phyloP scores from a whole-genome alignment of 2,888 invertebrate species.

The Eupeodes luniger region DNA sequence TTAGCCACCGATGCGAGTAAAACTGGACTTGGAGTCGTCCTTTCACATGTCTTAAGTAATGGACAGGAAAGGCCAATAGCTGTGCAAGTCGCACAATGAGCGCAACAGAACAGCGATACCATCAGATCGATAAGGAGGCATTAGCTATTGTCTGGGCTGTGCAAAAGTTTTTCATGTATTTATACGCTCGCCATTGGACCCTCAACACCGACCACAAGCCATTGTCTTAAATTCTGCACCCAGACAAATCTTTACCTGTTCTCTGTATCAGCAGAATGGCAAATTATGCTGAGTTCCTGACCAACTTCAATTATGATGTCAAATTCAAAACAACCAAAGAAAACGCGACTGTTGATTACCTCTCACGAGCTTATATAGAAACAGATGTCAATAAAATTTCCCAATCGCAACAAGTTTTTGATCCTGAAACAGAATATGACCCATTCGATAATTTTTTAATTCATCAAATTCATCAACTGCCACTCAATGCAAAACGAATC shows the following conservation, averaged over 20 bases:
- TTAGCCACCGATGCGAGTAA: slow-evolving; percentile 51
- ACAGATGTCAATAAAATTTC: no score
- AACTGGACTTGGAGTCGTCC: slow-evolving; percentile 57
- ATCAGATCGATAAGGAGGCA: slow-evolving; percentile 65
- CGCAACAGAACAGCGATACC: slow-evolving; percentile 20
- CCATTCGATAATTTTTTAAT: slow-evolving; percentile 63
- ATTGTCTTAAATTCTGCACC: no score
- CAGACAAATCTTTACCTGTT: neutral
- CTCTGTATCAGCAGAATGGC: slow-evolving; percentile 62
- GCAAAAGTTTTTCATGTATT: slow-evolving; percentile 54
- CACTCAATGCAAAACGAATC: slow-evolving; percentile 12
- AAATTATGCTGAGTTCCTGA: slow-evolving; percentile 42
- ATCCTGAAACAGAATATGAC: slow-evolving; percentile 27
- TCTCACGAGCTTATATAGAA: neutral
- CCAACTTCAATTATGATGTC: neutral
- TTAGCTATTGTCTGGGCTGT: slow-evolving; percentile 64
- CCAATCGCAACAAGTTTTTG: no score
- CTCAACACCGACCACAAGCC: no score
- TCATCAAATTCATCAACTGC: slow-evolving; percentile 69
- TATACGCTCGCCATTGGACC: no score
- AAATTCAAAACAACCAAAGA: slow-evolving; percentile 75
- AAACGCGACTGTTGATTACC: slow-evolving; percentile 36
- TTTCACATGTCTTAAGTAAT: slow-evolving; percentile 9
- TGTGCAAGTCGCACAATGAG: neutral
- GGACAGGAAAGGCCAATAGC: slow-evolving; percentile 3